Evolutionary conservation across 1,140 invertebrate species (phyloP).

Genomic region (Steinernema khuongi): DNA sequence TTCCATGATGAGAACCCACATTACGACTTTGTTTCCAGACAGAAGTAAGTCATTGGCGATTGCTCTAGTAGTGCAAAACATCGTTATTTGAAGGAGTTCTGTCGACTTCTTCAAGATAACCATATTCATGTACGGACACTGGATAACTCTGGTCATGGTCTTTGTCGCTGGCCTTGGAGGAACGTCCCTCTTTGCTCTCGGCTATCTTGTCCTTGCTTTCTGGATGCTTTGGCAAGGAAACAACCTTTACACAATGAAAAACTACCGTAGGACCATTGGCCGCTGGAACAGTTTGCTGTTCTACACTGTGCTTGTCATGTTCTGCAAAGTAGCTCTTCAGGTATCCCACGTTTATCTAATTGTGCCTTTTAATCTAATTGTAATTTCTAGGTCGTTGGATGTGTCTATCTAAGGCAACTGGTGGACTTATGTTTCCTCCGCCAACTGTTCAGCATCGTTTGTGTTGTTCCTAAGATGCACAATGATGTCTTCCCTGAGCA

Average conservation of each 20-base stretch:
- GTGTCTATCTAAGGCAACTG: conserved; percentile 1
- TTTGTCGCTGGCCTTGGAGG: conserved; percentile 54
- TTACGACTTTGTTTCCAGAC: conserved; percentile 53
- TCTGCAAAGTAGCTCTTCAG: conserved; percentile 51
- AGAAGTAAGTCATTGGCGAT: conserved; percentile 31
- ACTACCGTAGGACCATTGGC: conserved; percentile 37
- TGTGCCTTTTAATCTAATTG: neutral
- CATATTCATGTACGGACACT: conserved; percentile 56
- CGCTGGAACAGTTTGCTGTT: conserved; percentile 47
- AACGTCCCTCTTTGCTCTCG: conserved; percentile 56
- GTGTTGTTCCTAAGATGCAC: conserved; percentile 36
- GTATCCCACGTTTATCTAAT: conserved; percentile 25
- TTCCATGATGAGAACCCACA: conserved; percentile 47
- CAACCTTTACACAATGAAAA: conserved; percentile 55
- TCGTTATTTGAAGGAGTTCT: conserved; percentile 42
- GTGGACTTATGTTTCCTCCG: conserved; percentile 32
- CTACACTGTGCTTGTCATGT: conserved; percentile 52
- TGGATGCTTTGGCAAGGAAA: conserved; percentile 57
- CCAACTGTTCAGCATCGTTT: conserved; percentile 52
- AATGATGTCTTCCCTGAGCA: conserved; percentile 19
- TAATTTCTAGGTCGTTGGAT: conserved; percentile 19
- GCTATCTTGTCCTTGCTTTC: conserved; percentile 55
- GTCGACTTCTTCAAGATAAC: conserved; percentile 53
- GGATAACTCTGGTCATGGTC: conserved; percentile 54
- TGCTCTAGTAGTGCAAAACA: conserved; percentile 7